phyloP scores from a whole-genome alignment of 2,888 invertebrate species.

The Rhogogaster chlorosoma region DNA sequence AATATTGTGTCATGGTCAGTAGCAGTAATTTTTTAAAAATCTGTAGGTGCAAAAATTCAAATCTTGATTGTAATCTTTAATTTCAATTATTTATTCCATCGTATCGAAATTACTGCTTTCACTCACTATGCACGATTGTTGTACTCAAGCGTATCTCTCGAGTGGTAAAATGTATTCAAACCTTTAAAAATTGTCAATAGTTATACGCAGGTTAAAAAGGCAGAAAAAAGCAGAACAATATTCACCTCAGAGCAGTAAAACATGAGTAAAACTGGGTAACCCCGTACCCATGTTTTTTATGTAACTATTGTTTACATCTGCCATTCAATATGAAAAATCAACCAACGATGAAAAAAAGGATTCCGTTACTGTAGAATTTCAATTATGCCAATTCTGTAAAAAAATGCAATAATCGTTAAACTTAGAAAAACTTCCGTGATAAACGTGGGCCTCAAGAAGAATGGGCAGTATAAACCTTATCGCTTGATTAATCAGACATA shows the following conservation, averaged over 20 bases:
- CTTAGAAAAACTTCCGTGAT: not conserved
- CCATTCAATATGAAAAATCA: not conserved
- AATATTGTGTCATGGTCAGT: slow-evolving; percentile 59
- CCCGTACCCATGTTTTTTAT: not conserved
- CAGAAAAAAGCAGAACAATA: not conserved
- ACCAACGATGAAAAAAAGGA: not conserved
- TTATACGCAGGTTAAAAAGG: not conserved
- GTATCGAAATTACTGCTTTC: not conserved
- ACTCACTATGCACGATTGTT: slow-evolving; percentile 60
- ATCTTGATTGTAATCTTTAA: not conserved
- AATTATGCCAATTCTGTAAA: not conserved
- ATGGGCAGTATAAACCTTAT: not conserved
- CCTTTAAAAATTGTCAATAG: not conserved
- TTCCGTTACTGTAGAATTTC: not conserved
- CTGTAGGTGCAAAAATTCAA: slow-evolving; percentile 37
- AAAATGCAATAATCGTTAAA: not conserved
- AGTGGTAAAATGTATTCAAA: slow-evolving; percentile 66
- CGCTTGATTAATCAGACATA: slow-evolving; percentile 11
- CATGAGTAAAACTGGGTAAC: not conserved
- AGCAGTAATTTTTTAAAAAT: slow-evolving; percentile 43
- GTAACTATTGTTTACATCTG: not conserved
- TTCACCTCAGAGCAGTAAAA: not conserved
- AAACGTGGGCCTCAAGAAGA: not conserved
- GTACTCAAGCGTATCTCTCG: slow-evolving; percentile 62
- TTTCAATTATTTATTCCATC: slow-evolving; percentile 25